Conservation (phyloP, 1,140 invertebrate genomes). For the Eubasilissa regina region DNA sequence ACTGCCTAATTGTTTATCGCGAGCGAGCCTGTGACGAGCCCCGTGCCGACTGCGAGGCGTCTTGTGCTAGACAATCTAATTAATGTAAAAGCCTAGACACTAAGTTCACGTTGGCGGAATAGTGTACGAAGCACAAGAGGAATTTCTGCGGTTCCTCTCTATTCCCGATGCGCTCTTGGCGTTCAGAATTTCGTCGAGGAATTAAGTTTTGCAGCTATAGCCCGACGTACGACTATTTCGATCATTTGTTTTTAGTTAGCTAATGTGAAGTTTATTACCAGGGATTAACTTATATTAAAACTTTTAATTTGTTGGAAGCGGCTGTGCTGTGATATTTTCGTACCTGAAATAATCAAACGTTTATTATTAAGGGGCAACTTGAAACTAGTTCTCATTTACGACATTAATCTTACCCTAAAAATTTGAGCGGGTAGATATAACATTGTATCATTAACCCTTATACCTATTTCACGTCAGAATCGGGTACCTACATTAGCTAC, state of each 20-base stretch:
- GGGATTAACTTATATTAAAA: not conserved
- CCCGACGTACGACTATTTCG: not conserved
- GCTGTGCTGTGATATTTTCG: too few relatives aligned
- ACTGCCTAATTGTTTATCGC: slow-evolving; percentile 28
- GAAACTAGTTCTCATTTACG: too few relatives aligned
- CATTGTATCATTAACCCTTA: too few relatives aligned
- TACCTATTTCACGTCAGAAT: too few relatives aligned
- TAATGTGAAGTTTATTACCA: slow-evolving; percentile 11
- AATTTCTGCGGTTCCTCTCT: slow-evolving; percentile 45
- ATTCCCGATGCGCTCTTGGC: slow-evolving; percentile 49
- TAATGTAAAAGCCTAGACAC: slow-evolving; percentile 57
- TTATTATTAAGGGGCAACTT: too few relatives aligned
- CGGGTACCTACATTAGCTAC: too few relatives aligned
- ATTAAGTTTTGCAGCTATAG: slow-evolving; percentile 41
- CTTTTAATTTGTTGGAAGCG: too few relatives aligned
- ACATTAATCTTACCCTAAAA: too few relatives aligned
- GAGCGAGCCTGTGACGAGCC: slow-evolving; percentile 23
- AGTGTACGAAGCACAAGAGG: slow-evolving; percentile 32
- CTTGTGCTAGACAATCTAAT: slow-evolving; percentile 54
- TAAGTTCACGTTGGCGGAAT: slow-evolving; percentile 46
- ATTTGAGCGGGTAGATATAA: too few relatives aligned
- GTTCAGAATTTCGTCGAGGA: slow-evolving; percentile 46
- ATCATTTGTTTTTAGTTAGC: slow-evolving; percentile 16
- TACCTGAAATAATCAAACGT: too few relatives aligned
- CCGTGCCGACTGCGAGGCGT: slow-evolving; percentile 21